phyloP scores from a whole-genome alignment of 2,797 vertebrate species.

The Sciurus vulgaris region DNA sequence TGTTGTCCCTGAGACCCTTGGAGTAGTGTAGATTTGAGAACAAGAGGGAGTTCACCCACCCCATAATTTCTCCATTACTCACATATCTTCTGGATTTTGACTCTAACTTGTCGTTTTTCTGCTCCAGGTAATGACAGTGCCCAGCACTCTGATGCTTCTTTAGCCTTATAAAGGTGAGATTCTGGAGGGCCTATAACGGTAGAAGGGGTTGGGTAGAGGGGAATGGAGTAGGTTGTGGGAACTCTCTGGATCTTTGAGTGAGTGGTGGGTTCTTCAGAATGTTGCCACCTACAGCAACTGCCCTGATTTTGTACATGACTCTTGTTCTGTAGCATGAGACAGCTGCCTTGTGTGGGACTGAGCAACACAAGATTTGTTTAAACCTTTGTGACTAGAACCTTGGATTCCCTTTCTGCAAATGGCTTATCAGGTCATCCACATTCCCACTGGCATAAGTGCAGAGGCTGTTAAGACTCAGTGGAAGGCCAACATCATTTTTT shows the following conservation, averaged over 20 bases:
- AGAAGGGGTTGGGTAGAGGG: background rate
- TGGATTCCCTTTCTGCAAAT: too few species aligned
- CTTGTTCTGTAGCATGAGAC: too few species aligned
- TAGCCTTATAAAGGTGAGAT: background rate
- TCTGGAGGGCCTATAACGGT: background rate
- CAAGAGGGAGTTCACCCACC: background rate
- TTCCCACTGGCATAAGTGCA: background rate
- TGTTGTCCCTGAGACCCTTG: background rate
- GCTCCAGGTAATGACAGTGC: background rate
- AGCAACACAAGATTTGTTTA: too few species aligned
- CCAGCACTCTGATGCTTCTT: background rate
- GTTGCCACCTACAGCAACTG: background rate
- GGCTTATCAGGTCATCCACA: background rate
- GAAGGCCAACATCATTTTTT: too few species aligned
- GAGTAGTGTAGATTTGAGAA: background rate
- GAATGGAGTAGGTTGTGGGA: too few species aligned
- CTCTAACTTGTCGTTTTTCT: background rate
- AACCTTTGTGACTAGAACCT: too few species aligned
- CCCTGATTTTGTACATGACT: background rate
- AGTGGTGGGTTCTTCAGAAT: background rate
- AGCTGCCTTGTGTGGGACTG: too few species aligned
- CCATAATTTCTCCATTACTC: background rate
- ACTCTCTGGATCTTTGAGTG: background rate
- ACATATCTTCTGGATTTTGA: background rate
- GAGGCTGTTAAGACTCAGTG: too few species aligned